Evolutionary conservation across 1,140 invertebrate genomes (phyloP).

Genomic region (Drosophila tropicalis): DNA sequence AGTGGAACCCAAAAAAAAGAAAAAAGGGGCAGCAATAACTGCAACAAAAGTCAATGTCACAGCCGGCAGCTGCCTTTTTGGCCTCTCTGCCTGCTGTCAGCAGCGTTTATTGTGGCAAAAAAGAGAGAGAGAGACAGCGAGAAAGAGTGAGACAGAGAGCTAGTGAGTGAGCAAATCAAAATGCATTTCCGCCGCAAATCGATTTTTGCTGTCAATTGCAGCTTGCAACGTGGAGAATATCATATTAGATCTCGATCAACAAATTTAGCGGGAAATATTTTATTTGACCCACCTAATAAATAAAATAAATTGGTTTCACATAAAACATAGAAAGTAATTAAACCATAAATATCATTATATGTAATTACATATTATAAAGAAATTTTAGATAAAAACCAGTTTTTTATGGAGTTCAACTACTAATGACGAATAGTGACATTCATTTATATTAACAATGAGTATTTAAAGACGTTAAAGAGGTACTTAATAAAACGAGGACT

Average conservation of each 20-base stretch:
- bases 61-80: slow-evolving; percentile 48
- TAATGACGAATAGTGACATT: no score
- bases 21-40: slow-evolving; percentile 44
- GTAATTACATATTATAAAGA: no score
- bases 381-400: no score
- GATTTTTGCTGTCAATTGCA: slow-evolving; percentile 29
- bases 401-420: no score
- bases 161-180: slow-evolving; percentile 28
- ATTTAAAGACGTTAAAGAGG: no score
- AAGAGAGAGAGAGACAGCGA: not conserved
- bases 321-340: no score
- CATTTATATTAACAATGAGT: no score
- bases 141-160: not conserved
- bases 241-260: slow-evolving; percentile 17
- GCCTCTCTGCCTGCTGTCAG: not conserved
- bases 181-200: slow-evolving; percentile 68
- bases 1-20: not conserved
- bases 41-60: slow-evolving; percentile 71
- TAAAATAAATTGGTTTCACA: no score
- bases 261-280: no score
- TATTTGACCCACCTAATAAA: no score
- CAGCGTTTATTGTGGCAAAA: not conserved
- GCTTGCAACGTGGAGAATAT: slow-evolving; percentile 52
- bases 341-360: no score
- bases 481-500: no score